These are phyloP conservation scores for Eulemur rubriventer DNA, from an alignment of 2,797 vertebrate species.

Conservation along the genomic window DNA sequence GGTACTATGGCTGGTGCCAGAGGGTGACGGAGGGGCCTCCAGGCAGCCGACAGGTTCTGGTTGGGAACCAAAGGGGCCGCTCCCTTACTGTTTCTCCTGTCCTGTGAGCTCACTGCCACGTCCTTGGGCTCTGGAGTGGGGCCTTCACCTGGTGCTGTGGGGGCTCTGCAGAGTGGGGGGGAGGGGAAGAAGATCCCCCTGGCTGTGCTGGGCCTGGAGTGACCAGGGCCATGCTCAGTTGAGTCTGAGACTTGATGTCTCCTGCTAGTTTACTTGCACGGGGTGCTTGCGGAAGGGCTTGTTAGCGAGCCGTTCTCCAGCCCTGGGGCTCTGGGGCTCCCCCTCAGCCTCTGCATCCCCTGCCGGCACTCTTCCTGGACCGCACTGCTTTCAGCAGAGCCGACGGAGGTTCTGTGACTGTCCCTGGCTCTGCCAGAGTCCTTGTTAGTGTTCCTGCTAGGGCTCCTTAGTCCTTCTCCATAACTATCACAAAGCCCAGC, in stretches of 20 bases:
- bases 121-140: too few species aligned
- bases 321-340: neutral
- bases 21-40: neutral
- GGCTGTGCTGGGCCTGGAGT: neutral
- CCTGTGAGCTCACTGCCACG: neutral
- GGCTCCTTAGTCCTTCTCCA: too few species aligned
- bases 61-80: neutral
- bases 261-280: neutral
- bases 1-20: fast-evolving
- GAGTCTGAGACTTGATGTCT: neutral
- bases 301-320: too few species aligned
- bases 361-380: neutral
- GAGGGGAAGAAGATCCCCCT: too few species aligned
- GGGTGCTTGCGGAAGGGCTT: neutral
- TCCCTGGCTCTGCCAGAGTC: neutral
- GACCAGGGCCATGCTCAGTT: neutral
- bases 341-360: neutral
- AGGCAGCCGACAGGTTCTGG: neutral
- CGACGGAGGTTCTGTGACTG: neutral
- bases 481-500: neutral
- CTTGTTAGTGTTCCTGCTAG: neutral
- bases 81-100: fast-evolving
- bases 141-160: fast-evolving
- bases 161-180: neutral
- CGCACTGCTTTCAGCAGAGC: neutral